Conservation (phyloP, 2,888 invertebrate genomes). For the Linyphia triangularis region DNA sequence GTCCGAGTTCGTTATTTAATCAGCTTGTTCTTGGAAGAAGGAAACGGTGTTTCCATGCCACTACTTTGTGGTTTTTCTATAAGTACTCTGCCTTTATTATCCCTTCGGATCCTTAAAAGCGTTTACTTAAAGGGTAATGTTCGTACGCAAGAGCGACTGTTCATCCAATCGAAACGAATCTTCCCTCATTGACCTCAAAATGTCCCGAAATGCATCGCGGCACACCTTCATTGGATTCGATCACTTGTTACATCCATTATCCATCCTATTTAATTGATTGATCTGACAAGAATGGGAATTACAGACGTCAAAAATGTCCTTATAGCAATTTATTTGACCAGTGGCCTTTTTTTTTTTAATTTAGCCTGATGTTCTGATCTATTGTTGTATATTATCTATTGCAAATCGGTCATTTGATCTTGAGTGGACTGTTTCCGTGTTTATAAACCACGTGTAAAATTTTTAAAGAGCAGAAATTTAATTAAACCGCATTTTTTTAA, state of each 20-base stretch:
- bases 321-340: too few relatives aligned
- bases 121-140: not conserved
- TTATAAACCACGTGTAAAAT: too few relatives aligned
- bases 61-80: not conserved
- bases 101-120: not conserved
- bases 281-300: not conserved
- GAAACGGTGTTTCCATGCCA: not conserved
- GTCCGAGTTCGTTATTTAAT: not conserved
- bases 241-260: not conserved
- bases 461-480: too few relatives aligned
- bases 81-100: not conserved
- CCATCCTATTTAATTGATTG: not conserved
- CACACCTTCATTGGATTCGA: not conserved
- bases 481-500: too few relatives aligned
- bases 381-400: too few relatives aligned
- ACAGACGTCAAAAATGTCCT: too few relatives aligned
- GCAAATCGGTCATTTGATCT: too few relatives aligned
- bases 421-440: too few relatives aligned
- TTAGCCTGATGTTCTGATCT: too few relatives aligned
- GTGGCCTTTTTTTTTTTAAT: too few relatives aligned
- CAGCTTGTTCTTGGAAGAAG: not conserved
- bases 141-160: not conserved
- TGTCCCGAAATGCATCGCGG: not conserved
- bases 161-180: slow-evolving; percentile 15
- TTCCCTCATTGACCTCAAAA: slow-evolving; percentile 1